A percentile compares a stretch with the other conserved stretches of the same genome.
These are phyloP conservation scores for Coreius guichenoti DNA, from an alignment of 2,797 vertebrate genomes.

Conservation along the genomic window DNA sequence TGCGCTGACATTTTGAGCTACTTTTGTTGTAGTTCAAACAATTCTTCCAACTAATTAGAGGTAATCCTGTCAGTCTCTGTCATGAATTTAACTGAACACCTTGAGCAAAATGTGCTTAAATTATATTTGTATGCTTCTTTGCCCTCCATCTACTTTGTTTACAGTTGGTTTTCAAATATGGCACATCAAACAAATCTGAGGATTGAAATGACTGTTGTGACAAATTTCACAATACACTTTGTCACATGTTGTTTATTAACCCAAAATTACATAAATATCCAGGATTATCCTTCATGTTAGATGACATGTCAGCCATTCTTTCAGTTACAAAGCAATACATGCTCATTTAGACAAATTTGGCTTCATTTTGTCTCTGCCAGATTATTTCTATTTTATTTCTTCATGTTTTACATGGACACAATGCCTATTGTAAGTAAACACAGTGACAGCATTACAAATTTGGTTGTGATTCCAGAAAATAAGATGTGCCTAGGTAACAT, in stretches of 20 bases:
- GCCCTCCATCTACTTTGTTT: conserved; percentile 9
- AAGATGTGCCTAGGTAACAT: neutral
- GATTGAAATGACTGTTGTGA: conserved; percentile 13
- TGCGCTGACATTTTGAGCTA: conserved; percentile 39
- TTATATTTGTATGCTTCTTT: conserved; percentile 18
- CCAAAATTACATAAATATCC: conserved; percentile 34
- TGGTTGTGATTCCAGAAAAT: neutral
- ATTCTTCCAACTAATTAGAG: conserved; percentile 50
- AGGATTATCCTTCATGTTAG: conserved; percentile 42
- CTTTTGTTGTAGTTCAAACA: conserved; percentile 45
- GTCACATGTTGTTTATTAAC: conserved; percentile 37
- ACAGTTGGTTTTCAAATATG: conserved; percentile 8
- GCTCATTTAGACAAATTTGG: conserved; percentile 1
- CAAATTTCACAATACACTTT: conserved; percentile 35
- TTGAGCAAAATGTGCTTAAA: conserved; percentile 33
- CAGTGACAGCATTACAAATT: neutral
- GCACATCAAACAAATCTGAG: conserved; percentile 5
- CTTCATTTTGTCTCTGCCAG: neutral
- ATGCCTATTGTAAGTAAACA: neutral
- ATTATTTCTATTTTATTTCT: neutral
- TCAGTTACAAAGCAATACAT: neutral
- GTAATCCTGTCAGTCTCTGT: conserved; percentile 50
- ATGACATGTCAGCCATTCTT: conserved; percentile 26
- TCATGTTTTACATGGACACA: neutral
- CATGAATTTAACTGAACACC: conserved; percentile 40